Evolutionary conservation across 1,140 invertebrate species (phyloP).

Genomic region (Parapsyche elsis): DNA sequence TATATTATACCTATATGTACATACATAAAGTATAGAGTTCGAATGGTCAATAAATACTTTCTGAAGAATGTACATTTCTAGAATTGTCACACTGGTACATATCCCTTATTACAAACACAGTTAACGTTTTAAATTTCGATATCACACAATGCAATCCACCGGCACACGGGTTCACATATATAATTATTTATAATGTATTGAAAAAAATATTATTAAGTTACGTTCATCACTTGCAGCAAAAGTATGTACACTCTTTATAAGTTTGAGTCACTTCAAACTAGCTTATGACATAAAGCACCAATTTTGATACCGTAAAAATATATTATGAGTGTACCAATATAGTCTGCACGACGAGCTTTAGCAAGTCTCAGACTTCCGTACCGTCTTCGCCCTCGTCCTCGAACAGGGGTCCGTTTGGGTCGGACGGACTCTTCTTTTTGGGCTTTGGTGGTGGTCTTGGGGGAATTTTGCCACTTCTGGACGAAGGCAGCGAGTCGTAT

Average conservation of each 20-base stretch:
- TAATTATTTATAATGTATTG: too few species aligned
- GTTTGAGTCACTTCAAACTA: not conserved
- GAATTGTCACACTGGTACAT: too few species aligned
- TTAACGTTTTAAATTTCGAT: too few species aligned
- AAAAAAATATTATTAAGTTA: too few species aligned
- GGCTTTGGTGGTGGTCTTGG: slow-evolving; percentile 84
- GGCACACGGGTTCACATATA: too few species aligned
- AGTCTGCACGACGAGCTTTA: slow-evolving; percentile 49
- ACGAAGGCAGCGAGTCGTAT: slow-evolving; percentile 36
- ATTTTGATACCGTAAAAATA: slow-evolving; percentile 10
- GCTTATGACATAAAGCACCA: slow-evolving; percentile 33
- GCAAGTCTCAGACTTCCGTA: slow-evolving; percentile 77
- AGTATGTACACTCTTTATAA: not conserved
- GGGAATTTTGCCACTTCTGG: slow-evolving; percentile 75
- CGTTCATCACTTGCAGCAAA: too few species aligned
- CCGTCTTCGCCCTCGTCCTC: slow-evolving; percentile 89
- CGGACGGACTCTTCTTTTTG: slow-evolving; percentile 74
- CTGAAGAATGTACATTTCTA: too few species aligned
- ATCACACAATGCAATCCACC: too few species aligned
- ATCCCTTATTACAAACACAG: too few species aligned
- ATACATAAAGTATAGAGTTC: too few species aligned
- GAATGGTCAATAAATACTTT: too few species aligned
- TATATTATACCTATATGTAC: too few species aligned
- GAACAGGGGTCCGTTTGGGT: slow-evolving; percentile 74
- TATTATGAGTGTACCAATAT: slow-evolving; percentile 45